These are phyloP conservation scores for Cheilosia vernalis DNA, from an alignment of 2,888 invertebrate genomes.

Conservation along the genomic window DNA sequence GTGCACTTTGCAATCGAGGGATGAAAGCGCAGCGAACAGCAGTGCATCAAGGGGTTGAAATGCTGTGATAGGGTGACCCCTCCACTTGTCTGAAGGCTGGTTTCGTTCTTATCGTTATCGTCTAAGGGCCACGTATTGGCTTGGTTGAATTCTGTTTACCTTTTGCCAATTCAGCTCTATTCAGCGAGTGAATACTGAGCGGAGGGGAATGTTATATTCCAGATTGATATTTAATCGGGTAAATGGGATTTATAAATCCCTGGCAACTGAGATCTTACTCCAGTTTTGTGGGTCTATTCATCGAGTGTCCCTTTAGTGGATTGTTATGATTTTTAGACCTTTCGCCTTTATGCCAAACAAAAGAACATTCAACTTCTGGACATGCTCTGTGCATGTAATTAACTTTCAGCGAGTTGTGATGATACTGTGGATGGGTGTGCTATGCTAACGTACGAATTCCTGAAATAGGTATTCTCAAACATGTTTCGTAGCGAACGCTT, in stretches of 20 bases:
- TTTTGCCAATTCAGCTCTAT: background rate
- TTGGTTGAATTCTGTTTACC: background rate
- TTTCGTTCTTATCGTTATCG: background rate
- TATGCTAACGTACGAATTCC: no score
- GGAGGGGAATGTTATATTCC: no score
- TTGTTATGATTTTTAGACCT: background rate
- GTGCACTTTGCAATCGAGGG: conserved; percentile 56
- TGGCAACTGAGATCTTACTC: no score
- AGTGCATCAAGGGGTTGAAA: conserved; percentile 2
- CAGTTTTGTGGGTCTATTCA: no score
- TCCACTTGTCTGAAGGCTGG: background rate
- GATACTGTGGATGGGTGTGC: background rate
- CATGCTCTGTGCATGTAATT: no score
- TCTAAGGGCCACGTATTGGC: background rate
- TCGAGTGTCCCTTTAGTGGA: background rate
- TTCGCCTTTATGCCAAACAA: background rate
- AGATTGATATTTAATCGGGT: no score
- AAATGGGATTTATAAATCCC: no score
- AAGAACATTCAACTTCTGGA: no score
- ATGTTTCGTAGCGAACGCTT: no score
- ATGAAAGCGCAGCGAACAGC: background rate
- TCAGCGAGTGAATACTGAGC: no score
- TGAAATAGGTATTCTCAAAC: no score
- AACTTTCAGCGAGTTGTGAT: background rate
- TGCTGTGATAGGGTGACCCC: conserved; percentile 32